Base-by-base conservation (phyloP, 2,797 vertebrate species). In the Phoeniculus purpureus region DNA sequence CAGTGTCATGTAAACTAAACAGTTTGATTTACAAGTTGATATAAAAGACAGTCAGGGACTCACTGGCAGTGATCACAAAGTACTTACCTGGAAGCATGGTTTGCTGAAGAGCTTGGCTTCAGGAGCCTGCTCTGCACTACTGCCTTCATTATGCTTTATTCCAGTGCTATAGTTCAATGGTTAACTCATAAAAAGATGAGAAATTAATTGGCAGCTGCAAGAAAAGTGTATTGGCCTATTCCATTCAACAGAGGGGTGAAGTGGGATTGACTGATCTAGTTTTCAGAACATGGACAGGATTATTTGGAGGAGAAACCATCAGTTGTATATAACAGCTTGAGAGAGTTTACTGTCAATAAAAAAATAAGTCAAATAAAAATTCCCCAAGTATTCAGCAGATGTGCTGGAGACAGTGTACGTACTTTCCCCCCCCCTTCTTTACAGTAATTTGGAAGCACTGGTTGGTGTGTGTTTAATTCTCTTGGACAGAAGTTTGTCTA, bases 61-160 rank as follows among this genome's bases (percentile, higher is more conserved):
- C 51, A 10, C 23, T 73, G 67, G 29, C 81, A 67, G 58, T 58
- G 59, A 34, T 82, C 0, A 0, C 31, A 80, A 58, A 65, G 65
- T 92, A 55, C 58, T 71, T 78, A 80, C 88, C 68, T 94, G 90
- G 86, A 89, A 65, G 29, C 9, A 29, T n/a, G 15, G 50, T 61
- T 32, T 61, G 47, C 65, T 87, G 61, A 71, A 80, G 62, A 80
- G 10, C 31, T 80, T 84, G 68, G 47, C 68, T 88, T 8, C 43
- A 31, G 65, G 37, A 94, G 51, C 47, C 61, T 85, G 26, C 40
- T 91, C n/a, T 80, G 61, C 81, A 61, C 32, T 85, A 45, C 67
- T 51, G 13, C 43, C 29, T 77, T 90, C 45, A 6, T 85, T 74
- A 31, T 45, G 48, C 32, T 67, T 40, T 31, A 82, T 81, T 86